Base-by-base conservation (phyloP, 2,888 invertebrate species). In the Corbicula japonica region DNA sequence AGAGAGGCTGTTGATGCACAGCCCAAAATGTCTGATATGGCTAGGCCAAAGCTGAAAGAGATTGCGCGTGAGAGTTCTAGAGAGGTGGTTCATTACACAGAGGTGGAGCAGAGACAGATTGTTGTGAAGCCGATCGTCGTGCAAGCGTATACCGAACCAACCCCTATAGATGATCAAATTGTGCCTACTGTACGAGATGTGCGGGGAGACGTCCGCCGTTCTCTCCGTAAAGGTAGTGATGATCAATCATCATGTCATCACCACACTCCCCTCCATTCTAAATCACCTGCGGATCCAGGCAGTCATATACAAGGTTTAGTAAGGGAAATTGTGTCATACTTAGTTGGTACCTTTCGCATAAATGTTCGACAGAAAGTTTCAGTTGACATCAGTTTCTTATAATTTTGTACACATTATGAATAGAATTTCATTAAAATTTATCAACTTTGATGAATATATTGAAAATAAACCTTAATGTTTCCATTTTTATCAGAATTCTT, bases 61-160 rank as follows among this genome's bases (percentile, higher is more conserved):
- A 72, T 80, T 61, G 66, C 75, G 2, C 71, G 72, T 23, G 54
- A 71, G 18, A 71, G 66, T 34, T 75, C 75, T 21, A 50, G 68
- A 41, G 75, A 62, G 56, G 68, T 72, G 21, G 35, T 46, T 41
- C 23, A 12, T 30, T 71, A 75, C 12, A 61, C 72, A 10, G 80
- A 80, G 75, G 72, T 72, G 41, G 80, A 76, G 62, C 72, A 80
- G 75, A 78, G 52, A 73, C 70, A 74, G 75, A 75, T 35, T 41
- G 65, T 72, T 35, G n/a, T 80, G 8, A 70, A 52, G 48, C 61
- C 60, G 32, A 58, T 50, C 12, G 66, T 70, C n/a, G 54, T 66
- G 41, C 73, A 69, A 41, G 71, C 70, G 35, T 30, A 32, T 48
- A 26, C 46, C 21, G 50, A 50, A 38, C 32, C 50, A 60, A 63